Evolutionary conservation across 1,140 invertebrate species (phyloP), one percentile per base, ranked within the genome.

Genomic region (Telenomus remus): DNA sequence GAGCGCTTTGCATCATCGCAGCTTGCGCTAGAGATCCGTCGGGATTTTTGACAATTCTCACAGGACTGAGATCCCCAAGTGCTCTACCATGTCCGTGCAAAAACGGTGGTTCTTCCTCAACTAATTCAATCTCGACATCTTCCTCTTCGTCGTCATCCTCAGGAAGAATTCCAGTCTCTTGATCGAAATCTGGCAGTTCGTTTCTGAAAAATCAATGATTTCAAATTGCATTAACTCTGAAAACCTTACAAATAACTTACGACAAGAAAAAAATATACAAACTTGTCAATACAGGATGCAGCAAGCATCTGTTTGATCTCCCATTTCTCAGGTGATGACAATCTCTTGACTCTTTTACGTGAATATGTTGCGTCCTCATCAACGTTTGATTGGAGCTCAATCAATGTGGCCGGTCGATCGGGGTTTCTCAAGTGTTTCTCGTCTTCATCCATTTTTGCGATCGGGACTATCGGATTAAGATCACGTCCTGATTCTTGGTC

Each of bases 1-100:
- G 84, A 0, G 98, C 98, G 48, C 95, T 96, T 85, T 99, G 98
- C 98, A 99, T 99, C 96, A 99, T 98, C 0, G 98, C 98, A 0
- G 98, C 97, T 83, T 96, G 98, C 0, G 98, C 98, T 12, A 99
- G 87, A 0, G 97, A 98, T 0, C 98, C 98, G 89, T 99, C 97
- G 8, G 98, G 98, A 90, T 99, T 99, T 89, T 99, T 99, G 0
- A 99, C 97, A 78, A 99, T 99, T 81, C 98, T 91, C 4, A 95
- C 94, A 1, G 98, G 98, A 80, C 96, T 98, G 0, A 99, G 89
- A 83, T 99, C 98, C 66, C 97, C 94, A 0, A 97, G 83, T 0
- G 95, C 94, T 78, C 95, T 87, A 0, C 96, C 96, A 84, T 97
- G 96, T 0, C 96, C 96, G 60, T 95, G 92, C 0, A 99, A 89